Evolutionary conservation across 2,888 invertebrate species (phyloP).

Genomic region (Drosophila yooni): DNA sequence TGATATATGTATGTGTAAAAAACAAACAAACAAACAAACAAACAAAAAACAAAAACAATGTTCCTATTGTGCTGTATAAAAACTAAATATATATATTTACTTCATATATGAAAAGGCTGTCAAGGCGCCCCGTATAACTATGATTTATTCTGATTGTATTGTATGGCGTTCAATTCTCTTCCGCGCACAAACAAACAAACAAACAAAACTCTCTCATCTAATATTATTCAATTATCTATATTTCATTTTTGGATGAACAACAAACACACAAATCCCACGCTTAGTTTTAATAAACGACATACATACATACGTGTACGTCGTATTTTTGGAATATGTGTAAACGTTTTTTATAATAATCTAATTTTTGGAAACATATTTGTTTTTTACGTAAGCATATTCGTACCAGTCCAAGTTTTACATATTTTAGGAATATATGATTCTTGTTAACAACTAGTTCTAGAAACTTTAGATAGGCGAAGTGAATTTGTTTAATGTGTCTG

Average conservation of each 20-base stretch:
- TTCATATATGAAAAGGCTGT: slow-evolving; percentile 36
- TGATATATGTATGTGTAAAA: slow-evolving; percentile 1
- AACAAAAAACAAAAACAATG: slow-evolving; percentile 6
- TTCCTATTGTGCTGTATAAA: slow-evolving; percentile 34
- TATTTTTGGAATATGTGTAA: slow-evolving; percentile 30
- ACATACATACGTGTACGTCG: neutral
- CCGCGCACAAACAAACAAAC: slow-evolving; percentile 18
- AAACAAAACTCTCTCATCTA: slow-evolving; percentile 28
- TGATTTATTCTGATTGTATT: slow-evolving; percentile 17
- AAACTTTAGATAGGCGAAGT: slow-evolving; percentile 20
- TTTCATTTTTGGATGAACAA: slow-evolving; percentile 5
- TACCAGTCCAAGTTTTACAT: slow-evolving; percentile 69
- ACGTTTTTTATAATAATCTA: slow-evolving; percentile 35
- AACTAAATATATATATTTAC: neutral
- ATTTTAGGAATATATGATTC: slow-evolving; percentile 56
- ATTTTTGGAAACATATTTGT: slow-evolving; percentile 53
- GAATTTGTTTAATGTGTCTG: slow-evolving; percentile 28
- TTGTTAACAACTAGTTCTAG: slow-evolving; percentile 31
- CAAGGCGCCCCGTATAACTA: slow-evolving; percentile 11
- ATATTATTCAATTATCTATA: slow-evolving; percentile 13
- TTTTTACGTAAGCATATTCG: slow-evolving; percentile 34
- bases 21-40: neutral
- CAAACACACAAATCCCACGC: neutral
- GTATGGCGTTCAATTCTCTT: slow-evolving; percentile 10
- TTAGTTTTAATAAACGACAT: slow-evolving; percentile 24